Evolutionary conservation across 2,113 vertebrate species (phyloP).

Genomic region (Clarias magur): DNA sequence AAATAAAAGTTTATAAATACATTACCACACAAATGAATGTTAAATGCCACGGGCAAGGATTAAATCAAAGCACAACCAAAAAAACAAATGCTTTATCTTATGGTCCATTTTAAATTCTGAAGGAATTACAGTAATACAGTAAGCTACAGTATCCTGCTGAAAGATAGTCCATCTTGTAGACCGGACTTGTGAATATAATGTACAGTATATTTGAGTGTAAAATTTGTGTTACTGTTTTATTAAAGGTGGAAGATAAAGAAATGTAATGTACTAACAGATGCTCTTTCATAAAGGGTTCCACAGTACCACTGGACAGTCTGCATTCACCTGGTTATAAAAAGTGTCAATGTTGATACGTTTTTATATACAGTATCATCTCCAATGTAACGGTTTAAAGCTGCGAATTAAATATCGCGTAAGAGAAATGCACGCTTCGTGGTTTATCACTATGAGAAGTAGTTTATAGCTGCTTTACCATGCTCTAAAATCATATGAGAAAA

Average conservation of each 20-base stretch:
- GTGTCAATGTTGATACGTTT: neutral
- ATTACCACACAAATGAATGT: slow-evolving; percentile 6
- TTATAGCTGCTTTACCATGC: neutral
- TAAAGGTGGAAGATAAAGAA: neutral
- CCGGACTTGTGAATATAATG: neutral
- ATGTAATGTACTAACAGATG: neutral
- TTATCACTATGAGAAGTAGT: neutral
- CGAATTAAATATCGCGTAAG: neutral
- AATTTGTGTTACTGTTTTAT: neutral
- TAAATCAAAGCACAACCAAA: neutral
- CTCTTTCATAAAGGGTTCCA: neutral
- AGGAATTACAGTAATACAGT: too few species aligned
- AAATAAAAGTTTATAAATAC: slow-evolving; percentile 50
- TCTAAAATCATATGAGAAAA: neutral
- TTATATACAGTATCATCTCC: neutral
- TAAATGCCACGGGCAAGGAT: neutral
- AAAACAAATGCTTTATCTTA: neutral
- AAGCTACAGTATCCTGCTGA: neutral
- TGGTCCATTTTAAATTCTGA: neutral
- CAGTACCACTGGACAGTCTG: neutral
- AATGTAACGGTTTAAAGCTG: neutral
- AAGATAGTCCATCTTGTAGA: neutral
- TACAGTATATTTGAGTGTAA: too few species aligned
- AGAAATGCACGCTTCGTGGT: neutral
- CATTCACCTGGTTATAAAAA: neutral